Evolutionary conservation across 64 coral and sea anemone genomes (phyloP).

Genomic region (Montipora cactus): DNA sequence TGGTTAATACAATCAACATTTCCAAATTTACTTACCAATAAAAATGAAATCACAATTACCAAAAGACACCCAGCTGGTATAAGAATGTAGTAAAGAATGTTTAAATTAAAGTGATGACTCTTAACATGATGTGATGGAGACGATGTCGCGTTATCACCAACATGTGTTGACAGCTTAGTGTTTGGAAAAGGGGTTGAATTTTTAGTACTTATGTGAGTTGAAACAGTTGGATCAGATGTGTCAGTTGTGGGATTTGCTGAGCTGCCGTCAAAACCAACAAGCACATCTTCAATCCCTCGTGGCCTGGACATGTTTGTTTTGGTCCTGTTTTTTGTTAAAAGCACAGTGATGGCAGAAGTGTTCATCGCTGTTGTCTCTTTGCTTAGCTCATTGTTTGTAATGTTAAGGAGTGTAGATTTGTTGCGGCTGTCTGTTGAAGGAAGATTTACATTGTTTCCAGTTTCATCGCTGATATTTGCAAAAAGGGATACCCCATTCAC

Average conservation of each 20-base stretch:
- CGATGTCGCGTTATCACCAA: not conserved
- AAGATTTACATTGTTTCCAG: not conserved
- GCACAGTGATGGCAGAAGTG: not conserved
- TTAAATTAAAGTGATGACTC: not conserved
- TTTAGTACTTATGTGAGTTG: not conserved
- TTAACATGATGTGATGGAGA: not conserved
- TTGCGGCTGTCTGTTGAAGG: not conserved
- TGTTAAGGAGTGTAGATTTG: not conserved
- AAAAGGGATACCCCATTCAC: not conserved
- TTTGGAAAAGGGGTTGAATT: not conserved
- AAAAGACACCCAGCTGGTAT: slow-evolving; percentile 60
- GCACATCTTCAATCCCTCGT: not conserved
- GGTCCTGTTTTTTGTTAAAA: not conserved
- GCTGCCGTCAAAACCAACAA: not conserved
- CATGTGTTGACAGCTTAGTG: not conserved
- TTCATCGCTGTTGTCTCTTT: not conserved
- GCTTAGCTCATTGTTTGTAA: slow-evolving; percentile 30
- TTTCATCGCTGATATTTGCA: not conserved
- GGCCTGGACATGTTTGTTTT: not conserved
- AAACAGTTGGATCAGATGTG: not conserved
- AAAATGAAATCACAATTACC: slow-evolving; percentile 12
- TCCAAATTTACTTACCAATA: slow-evolving; percentile 34
- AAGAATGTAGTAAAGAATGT: slow-evolving; percentile 43
- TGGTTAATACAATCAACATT: too few species aligned
- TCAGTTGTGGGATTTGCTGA: not conserved